Evolutionary conservation across 2,113 vertebrate species (phyloP).

Genomic region (Petrocephalus zakoni): DNA sequence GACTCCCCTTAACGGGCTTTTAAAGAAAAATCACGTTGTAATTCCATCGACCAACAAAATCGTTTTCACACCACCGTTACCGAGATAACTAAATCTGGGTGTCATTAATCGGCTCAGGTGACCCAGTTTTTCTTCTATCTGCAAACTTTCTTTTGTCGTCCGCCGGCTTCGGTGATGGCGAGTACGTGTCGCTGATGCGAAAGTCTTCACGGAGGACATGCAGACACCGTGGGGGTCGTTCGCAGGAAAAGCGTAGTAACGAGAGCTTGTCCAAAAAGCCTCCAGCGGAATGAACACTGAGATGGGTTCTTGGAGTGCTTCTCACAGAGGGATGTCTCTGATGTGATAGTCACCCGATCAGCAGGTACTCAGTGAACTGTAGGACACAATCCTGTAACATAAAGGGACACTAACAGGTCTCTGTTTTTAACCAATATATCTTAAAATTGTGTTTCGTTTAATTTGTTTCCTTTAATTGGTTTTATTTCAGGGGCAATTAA

Average conservation of each 20-base stretch:
- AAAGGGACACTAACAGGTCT: background rate
- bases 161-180: background rate
- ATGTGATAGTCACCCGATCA: background rate
- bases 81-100: background rate
- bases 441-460: background rate
- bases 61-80: background rate
- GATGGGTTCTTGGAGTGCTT: background rate
- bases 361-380: background rate
- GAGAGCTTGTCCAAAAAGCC: background rate
- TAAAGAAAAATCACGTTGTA: background rate
- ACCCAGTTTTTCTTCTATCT: background rate
- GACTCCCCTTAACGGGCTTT: background rate
- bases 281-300: background rate
- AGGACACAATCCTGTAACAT: background rate
- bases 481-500: background rate
- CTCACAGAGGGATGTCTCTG: background rate
- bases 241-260: background rate
- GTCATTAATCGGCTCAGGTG: background rate
- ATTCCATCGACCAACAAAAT: background rate
- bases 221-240: background rate
- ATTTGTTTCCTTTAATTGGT: background rate
- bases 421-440: background rate
- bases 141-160: background rate
- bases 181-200: no score
- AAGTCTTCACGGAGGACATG: background rate